These are phyloP conservation scores for Hassar affinis DNA, from an alignment of 2,113 vertebrate species.

Conservation along the genomic window DNA sequence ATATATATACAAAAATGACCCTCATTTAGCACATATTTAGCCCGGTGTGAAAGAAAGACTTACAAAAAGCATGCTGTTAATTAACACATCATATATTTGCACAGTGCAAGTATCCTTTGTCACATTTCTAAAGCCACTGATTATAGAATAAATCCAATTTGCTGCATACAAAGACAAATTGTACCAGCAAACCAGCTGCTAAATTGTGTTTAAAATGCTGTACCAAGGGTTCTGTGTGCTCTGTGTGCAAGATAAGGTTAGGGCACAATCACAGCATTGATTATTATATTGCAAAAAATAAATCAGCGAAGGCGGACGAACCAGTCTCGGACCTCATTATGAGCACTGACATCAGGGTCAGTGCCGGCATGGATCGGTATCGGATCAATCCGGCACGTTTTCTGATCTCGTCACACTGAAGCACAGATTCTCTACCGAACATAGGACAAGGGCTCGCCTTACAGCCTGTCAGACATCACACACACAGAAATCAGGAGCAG, in stretches of 20 bases:
- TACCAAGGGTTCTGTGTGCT: neutral
- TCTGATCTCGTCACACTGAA: neutral
- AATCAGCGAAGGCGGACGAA: neutral
- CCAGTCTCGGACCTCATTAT: neutral
- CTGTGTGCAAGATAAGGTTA: neutral
- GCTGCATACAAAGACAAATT: conserved; percentile 15
- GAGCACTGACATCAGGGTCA: neutral
- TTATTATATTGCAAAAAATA: neutral
- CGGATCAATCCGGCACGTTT: neutral
- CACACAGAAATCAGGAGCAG: neutral
- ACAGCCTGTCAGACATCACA: neutral
- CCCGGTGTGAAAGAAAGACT: neutral
- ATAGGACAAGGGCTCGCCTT: neutral
- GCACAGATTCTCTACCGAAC: neutral
- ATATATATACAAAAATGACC: too few species aligned
- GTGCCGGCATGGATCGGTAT: neutral
- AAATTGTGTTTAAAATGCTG: conserved; percentile 6
- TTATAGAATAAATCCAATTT: neutral
- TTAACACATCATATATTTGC: neutral
- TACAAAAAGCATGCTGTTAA: neutral
- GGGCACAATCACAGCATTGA: conserved; percentile 10
- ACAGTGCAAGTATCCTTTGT: neutral
- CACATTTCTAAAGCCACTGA: neutral
- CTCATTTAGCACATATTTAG: neutral
- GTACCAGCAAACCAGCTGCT: conserved; percentile 10